Base-by-base conservation (phyloP, 2,113 vertebrate genomes). In the Macquaria australasica region DNA sequence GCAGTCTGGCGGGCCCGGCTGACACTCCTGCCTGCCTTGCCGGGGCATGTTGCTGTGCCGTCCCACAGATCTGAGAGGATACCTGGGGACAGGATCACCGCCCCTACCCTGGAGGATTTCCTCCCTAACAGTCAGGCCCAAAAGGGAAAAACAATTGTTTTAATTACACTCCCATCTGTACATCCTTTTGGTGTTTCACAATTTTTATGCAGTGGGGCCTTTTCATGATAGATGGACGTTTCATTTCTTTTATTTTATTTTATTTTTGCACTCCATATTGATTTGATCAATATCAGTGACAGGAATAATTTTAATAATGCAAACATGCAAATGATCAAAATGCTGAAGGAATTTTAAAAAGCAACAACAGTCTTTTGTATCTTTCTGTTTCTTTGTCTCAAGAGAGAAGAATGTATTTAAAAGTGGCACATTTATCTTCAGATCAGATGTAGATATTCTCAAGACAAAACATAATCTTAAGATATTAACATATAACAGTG, bases 51-150 rank as follows among this genome's bases (percentile, higher is more conserved):
- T 1, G 25, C 62, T n/a, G 48, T 43, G 21, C 45, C 3, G 23
- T 76, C 79, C 75, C 63, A 81, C 71, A 50, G 63, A 60, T 39
- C 63, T 64, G 53, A 82, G 23, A 72, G 71, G 31, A 66, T 64
- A 90, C 87, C 85, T 89, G 73, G 62, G 79, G 79, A 79, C 67
- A 73, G 53, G 75, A 83, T 48, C 53, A 83, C 68, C 86, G 60
- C 37, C 73, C 80, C 77, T 81, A 74, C 79, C 87, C 90, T 87
- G 56, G 72, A 89, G 91, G 87, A 87, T 68, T 90, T 92, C 81
- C 83, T 89, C 34, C 77, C 39, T 70, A 68, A 81, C 43, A 74
- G 73, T 60, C 51, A 56, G 62, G 50, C 64, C 45, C 39, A 76
- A 16, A 28, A 64, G 72, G 73, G 81, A 93, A 82, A 41, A 60